Base-by-base conservation (phyloP, 2,113 vertebrate genomes). In the Neodontobutis hainanensis region DNA sequence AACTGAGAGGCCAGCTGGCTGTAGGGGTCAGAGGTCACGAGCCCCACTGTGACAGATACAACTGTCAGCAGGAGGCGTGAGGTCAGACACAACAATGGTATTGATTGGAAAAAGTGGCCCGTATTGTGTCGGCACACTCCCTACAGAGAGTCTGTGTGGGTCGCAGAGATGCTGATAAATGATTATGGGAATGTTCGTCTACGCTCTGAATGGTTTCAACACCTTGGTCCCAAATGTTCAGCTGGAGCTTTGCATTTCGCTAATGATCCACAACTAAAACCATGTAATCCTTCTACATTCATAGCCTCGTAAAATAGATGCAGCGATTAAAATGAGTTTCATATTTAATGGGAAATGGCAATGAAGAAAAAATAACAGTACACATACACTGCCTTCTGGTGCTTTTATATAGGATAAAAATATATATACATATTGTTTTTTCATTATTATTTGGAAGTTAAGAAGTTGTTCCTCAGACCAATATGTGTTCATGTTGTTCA, bases 101-200 rank as follows among this genome's bases (percentile, higher is more conserved):
- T 85, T 81, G 81, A 90, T 86, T 60, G 70, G 71, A 43, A 74
- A 81, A 84, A 83, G 69, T 78, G 70, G 78, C 61, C 68, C 68
- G 36, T 35, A 84, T 88, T 88, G 87, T 90, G 65, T 57, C 51
- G 85, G 73, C 82, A 87, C 78, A 57, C 75, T 88, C 82, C 81
- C 84, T 77, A 65, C 69, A 77, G 78, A 78, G 81, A 62, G 63
- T 63, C 40, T 59, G 81, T 82, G 83, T 83, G 70, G 76, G 80
- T 11, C 76, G 66, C 70, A 57, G 10, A 61, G 68, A 83, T 75
- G 80, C 65, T 83, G 83, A 78, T 80, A 32, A 71, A 81, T 81
- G 77, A 63, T 63, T 47, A 16, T 69, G 62, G 52, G 52, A 63
- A n/a, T 61, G 55, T 38, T 36, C 16, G 57, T 71, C 58, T 65